Conservation (phyloP, 2,113 vertebrate genomes). For the Prunella fulvescens region DNA sequence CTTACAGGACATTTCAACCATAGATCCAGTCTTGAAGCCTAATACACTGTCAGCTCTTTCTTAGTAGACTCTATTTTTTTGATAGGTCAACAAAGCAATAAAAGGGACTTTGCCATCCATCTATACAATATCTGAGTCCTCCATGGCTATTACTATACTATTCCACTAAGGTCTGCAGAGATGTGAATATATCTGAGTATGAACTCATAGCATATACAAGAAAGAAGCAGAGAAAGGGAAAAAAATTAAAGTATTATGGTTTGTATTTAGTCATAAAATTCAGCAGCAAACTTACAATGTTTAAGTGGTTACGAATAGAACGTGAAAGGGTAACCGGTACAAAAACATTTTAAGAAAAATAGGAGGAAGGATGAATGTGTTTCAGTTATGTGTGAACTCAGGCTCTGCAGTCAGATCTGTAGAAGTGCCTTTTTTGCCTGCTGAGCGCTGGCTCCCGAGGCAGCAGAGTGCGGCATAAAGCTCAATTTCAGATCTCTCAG, state of each 20-base stretch:
- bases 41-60: not conserved
- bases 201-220: not conserved
- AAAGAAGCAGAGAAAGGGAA: not conserved
- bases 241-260: not conserved
- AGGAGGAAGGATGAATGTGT: accelerated
- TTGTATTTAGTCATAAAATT: not conserved
- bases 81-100: not conserved
- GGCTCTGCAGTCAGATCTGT: not conserved
- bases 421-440: not conserved
- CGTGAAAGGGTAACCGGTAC: not conserved
- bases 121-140: not conserved
- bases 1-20: not conserved
- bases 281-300: not conserved
- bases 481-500: not conserved
- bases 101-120: not conserved
- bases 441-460: not conserved
- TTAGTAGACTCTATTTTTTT: not conserved
- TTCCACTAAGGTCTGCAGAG: not conserved
- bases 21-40: not conserved
- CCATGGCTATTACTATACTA: not conserved
- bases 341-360: not conserved
- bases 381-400: not conserved
- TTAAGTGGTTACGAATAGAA: not conserved
- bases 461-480: not conserved
- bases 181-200: not conserved